Evolutionary conservation across 2,888 invertebrate genomes (phyloP).

Genomic region (Petrophora chlorosata): DNA sequence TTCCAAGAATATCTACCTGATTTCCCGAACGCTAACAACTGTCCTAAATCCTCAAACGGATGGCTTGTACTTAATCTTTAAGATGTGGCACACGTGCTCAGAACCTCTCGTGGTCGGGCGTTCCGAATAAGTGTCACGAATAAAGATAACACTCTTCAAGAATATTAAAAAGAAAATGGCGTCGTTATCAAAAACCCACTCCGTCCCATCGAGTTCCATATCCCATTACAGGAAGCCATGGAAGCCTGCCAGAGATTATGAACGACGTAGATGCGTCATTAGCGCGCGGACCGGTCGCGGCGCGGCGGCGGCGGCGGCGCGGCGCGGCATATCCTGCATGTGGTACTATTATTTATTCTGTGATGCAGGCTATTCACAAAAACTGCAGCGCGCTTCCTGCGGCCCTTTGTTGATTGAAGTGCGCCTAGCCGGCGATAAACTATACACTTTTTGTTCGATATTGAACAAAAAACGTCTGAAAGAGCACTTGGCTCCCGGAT

Average conservation of each 20-base stretch:
- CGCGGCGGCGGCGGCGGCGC: not conserved
- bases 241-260: conserved; percentile 11
- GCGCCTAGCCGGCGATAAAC: conserved; percentile 9
- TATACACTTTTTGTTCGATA: conserved; percentile 8
- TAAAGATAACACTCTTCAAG: conserved; percentile 1
- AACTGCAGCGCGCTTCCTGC: conserved; percentile 15
- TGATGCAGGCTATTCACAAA: conserved; percentile 13
- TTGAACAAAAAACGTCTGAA: not conserved
- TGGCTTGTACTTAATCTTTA: too few species aligned
- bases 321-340: not conserved
- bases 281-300: not conserved
- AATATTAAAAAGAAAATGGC: not conserved
- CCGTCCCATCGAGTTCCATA: conserved; percentile 1
- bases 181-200: conserved; percentile 1
- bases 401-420: conserved; percentile 9
- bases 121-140: not conserved
- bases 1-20: too few species aligned
- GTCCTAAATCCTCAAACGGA: too few species aligned
- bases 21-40: too few species aligned
- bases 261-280: conserved; percentile 1
- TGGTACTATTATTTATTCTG: too few species aligned
- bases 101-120: not conserved
- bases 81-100: too few species aligned
- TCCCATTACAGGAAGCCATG: conserved; percentile 15
- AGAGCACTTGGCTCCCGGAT: not conserved